A percentile compares a stretch with the other conserved stretches of the same genome.
Evolutionary conservation across 2,797 vertebrate species (phyloP).

Genomic region (Sebastes oblongus): DNA sequence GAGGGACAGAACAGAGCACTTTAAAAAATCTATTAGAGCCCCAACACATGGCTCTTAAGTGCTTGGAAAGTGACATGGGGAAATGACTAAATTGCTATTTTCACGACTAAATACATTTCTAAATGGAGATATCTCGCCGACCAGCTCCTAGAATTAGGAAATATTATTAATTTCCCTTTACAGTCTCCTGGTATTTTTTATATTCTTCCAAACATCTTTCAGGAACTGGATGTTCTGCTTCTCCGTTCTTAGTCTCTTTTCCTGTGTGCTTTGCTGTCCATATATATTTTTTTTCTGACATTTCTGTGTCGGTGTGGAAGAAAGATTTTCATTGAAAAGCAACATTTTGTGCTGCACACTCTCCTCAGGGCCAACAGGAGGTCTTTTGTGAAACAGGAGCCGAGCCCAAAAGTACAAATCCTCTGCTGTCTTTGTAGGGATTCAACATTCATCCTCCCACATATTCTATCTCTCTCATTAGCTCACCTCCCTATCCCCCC

Average conservation of each 20-base stretch:
- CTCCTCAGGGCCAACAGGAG: constrained; percentile 28
- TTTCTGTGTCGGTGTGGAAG: constrained; percentile 3
- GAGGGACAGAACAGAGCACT: constrained; percentile 72
- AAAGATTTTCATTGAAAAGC: constrained; percentile 26
- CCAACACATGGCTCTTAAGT: constrained; percentile 69
- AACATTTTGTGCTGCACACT: constrained; percentile 21
- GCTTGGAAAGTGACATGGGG: constrained; percentile 73
- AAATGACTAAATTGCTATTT: constrained; percentile 77
- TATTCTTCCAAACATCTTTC: neutral
- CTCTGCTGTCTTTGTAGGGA: neutral
- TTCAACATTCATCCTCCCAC: constrained; percentile 8
- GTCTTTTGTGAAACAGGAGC: constrained; percentile 18
- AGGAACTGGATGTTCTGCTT: neutral
- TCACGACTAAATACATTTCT: constrained; percentile 66
- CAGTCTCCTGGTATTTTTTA: constrained; percentile 5
- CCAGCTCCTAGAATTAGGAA: constrained; percentile 40
- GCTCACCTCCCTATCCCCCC: neutral
- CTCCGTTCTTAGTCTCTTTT: neutral
- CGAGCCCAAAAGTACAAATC: constrained; percentile 17
- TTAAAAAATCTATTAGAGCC: constrained; percentile 75
- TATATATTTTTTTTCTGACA: neutral
- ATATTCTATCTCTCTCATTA: neutral
- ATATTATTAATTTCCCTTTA: constrained; percentile 48
- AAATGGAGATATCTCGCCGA: constrained; percentile 57
- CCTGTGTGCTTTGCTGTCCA: neutral